These are phyloP conservation scores for Scolopax bukidnonensis DNA, from an alignment of 2,797 vertebrate species.

Conservation along the genomic window DNA sequence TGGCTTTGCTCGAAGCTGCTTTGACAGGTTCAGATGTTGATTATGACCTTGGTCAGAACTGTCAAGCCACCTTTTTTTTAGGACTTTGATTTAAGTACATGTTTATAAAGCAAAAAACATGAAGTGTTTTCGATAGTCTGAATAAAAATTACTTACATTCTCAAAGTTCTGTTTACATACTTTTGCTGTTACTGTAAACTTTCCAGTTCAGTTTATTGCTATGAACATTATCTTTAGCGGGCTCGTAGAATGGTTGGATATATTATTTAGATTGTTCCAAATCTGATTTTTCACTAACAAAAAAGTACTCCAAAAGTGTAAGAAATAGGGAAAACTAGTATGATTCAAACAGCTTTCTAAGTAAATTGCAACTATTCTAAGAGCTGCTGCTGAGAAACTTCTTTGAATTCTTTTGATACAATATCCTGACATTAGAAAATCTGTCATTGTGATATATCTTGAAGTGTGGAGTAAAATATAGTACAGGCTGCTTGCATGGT, in stretches of 20 bases:
- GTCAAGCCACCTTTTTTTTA: neutral
- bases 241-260: neutral
- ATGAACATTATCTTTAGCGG: neutral
- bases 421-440: constrained; percentile 80
- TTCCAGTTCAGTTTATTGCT: neutral
- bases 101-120: constrained; percentile 21
- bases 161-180: constrained; percentile 6
- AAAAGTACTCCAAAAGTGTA: constrained; percentile 43
- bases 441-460: constrained; percentile 80
- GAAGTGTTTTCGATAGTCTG: neutral
- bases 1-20: constrained; percentile 9
- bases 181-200: neutral
- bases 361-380: constrained; percentile 66
- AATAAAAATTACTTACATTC: constrained; percentile 9
- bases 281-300: neutral
- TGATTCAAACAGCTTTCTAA: constrained; percentile 70
- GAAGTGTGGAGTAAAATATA: constrained; percentile 70
- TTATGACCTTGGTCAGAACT: neutral
- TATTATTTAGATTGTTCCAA: neutral
- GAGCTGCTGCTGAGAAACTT: constrained; percentile 77
- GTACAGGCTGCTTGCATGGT: constrained; percentile 24
- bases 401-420: constrained; percentile 72
- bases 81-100: neutral
- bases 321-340: constrained; percentile 69
- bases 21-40: constrained; percentile 26